A percentile compares a stretch with the other conserved stretches of the same genome.
Conservation (phyloP, 1,140 invertebrate genomes). For the Halyomorpha halys region DNA sequence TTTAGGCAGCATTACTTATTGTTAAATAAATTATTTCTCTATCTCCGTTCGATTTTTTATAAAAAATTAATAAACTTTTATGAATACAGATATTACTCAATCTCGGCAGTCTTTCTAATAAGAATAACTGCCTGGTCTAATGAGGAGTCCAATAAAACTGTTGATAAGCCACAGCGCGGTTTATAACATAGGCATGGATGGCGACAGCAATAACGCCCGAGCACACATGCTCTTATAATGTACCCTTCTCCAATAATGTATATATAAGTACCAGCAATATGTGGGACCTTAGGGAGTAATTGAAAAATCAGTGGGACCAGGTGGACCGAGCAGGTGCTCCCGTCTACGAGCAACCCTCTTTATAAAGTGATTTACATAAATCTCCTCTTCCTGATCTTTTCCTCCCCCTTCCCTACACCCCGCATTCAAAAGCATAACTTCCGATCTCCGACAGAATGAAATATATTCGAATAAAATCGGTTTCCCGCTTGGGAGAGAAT, state of each 20-base stretch:
- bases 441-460: no score
- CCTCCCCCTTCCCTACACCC: neutral
- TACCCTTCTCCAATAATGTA: constrained; percentile 29
- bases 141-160: neutral
- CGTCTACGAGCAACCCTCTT: constrained; percentile 1
- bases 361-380: constrained; percentile 19
- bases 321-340: neutral
- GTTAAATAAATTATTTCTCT: no score
- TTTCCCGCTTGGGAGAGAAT: no score
- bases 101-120: neutral
- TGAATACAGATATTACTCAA: no score
- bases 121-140: neutral
- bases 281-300: constrained; percentile 19
- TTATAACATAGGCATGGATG: neutral
- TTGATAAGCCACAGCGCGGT: neutral
- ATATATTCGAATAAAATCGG: no score
- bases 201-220: neutral
- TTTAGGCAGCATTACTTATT: no score
- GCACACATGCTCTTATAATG: constrained; percentile 13
- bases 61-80: no score
- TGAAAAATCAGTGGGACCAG: constrained; percentile 26
- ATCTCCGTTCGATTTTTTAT: no score
- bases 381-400: neutral
- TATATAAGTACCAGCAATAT: constrained; percentile 29
- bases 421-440: neutral